These are phyloP conservation scores for Ursus arctos DNA, from an alignment of 2,113 vertebrate species.

Conservation along the genomic window DNA sequence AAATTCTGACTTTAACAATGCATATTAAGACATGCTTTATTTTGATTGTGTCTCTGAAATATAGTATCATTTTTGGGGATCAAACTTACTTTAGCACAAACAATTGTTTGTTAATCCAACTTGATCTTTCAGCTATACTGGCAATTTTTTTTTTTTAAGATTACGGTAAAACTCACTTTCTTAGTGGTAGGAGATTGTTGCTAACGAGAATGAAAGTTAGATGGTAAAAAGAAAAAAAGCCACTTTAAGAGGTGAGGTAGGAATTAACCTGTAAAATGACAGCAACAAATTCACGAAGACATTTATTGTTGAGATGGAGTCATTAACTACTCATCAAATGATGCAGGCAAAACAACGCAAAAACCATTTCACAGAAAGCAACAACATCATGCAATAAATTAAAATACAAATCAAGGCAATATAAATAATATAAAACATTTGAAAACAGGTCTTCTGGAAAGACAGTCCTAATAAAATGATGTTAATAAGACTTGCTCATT, in stretches of 20 bases:
- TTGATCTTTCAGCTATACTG: not conserved
- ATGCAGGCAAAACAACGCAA: not conserved
- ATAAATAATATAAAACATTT: not conserved
- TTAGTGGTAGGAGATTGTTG: not conserved
- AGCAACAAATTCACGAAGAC: not conserved
- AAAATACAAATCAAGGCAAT: not conserved
- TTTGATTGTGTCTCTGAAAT: not conserved
- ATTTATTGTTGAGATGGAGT: not conserved
- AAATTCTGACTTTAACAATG: not conserved
- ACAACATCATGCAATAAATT: not conserved
- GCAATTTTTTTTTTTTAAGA: not conserved
- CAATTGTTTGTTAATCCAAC: not conserved
- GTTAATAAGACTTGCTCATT: constrained; percentile 27
- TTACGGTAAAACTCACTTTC: not conserved
- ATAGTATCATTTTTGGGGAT: not conserved
- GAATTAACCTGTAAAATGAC: not conserved
- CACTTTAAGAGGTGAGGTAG: not conserved
- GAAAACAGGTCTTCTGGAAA: not conserved
- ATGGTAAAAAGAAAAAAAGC: not conserved
- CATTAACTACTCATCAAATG: not conserved
- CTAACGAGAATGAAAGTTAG: not conserved
- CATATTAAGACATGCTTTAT: not conserved
- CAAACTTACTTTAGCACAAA: not conserved
- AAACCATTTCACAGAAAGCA: not conserved
- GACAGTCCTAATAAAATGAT: not conserved